phyloP scores from a whole-genome alignment of 2,888 invertebrate genomes.

The Lymantria dispar region DNA sequence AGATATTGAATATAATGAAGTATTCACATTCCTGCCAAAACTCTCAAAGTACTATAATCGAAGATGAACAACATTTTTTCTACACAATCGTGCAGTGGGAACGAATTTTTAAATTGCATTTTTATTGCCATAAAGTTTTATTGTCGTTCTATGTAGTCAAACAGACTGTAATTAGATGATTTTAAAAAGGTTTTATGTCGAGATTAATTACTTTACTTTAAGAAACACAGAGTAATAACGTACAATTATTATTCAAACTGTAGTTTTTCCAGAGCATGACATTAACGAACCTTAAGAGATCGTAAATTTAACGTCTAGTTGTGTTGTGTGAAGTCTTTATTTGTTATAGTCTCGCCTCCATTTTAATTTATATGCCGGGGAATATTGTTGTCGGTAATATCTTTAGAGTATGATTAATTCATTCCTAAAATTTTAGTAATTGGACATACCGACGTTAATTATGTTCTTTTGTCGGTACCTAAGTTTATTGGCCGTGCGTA shows the following conservation, averaged over 20 bases:
- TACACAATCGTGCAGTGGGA: background rate
- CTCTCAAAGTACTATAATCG: background rate
- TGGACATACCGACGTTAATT: constrained; percentile 18
- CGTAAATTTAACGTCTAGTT: background rate
- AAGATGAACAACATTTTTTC: background rate
- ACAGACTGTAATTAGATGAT: background rate
- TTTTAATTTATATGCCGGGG: constrained; percentile 8
- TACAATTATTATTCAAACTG: background rate
- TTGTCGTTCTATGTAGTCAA: background rate
- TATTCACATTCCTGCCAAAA: too few relatives aligned
- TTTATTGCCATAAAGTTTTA: background rate
- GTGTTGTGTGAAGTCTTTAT: constrained; percentile 9
- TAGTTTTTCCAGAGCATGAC: background rate
- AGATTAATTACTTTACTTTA: background rate
- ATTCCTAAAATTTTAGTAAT: constrained; percentile 17
- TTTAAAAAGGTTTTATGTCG: background rate
- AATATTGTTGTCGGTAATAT: constrained; percentile 14
- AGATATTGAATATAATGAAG: too few relatives aligned
- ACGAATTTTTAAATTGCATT: background rate
- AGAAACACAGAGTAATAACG: background rate
- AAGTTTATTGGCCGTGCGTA: constrained; percentile 12
- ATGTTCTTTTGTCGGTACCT: constrained; percentile 10
- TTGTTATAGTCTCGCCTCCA: constrained; percentile 13
- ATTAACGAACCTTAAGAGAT: background rate
- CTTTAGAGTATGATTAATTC: constrained; percentile 29